Evolutionary conservation across 2,797 vertebrate species (phyloP).

Genomic region (Falco cherrug): DNA sequence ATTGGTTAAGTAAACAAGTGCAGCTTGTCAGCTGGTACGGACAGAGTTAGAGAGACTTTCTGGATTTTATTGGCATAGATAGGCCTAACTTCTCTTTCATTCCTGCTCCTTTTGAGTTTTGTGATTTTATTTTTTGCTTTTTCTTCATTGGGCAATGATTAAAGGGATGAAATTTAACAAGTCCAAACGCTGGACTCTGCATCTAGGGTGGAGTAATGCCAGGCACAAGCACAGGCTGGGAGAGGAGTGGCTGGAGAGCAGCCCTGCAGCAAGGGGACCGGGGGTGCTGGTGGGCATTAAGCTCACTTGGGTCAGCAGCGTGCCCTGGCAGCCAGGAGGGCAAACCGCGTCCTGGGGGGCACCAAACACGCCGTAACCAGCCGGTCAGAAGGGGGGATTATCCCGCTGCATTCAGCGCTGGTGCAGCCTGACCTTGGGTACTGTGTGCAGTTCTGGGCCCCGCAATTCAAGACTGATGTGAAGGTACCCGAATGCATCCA

Average conservation of each 20-base stretch:
- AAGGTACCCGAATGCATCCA: background rate
- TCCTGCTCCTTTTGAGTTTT: background rate
- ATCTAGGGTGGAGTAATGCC: accelerated
- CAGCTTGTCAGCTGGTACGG: background rate
- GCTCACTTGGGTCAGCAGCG: background rate
- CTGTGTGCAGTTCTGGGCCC: background rate
- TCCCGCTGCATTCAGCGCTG: background rate
- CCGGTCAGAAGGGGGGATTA: accelerated
- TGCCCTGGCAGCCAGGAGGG: background rate
- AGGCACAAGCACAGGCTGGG: background rate
- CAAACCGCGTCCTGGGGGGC: accelerated
- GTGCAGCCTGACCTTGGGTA: background rate
- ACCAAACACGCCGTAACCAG: background rate
- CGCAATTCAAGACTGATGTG: background rate
- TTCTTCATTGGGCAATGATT: background rate
- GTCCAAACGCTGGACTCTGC: background rate
- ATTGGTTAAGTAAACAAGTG: background rate
- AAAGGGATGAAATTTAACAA: background rate
- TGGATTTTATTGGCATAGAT: background rate
- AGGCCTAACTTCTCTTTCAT: background rate
- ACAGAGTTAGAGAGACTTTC: background rate
- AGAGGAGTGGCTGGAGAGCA: background rate
- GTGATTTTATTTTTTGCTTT: background rate
- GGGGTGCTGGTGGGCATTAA: background rate
- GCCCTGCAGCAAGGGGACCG: too few species aligned